Evolutionary conservation across 2,888 invertebrate species (phyloP).

Genomic region (Litoditis marina): DNA sequence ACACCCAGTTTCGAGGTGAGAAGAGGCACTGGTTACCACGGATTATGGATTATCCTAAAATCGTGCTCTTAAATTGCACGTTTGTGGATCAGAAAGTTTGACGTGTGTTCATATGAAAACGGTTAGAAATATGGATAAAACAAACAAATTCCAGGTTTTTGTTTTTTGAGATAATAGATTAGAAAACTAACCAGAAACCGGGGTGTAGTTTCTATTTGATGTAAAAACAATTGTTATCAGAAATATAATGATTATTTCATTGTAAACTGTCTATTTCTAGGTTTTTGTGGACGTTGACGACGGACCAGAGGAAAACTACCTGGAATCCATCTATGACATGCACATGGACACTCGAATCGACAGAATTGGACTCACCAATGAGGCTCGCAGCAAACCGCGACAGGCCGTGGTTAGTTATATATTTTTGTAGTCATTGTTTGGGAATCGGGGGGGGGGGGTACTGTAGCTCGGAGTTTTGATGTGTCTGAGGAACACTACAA

Average conservation of each 20-base stretch:
- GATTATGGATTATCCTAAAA: too few relatives aligned
- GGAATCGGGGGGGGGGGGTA: too few relatives aligned
- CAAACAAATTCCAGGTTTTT: too few relatives aligned
- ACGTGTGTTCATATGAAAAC: too few relatives aligned
- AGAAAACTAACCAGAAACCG: not conserved
- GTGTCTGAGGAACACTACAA: not conserved
- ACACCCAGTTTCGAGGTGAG: too few relatives aligned
- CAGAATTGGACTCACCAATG: not conserved
- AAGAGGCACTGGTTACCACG: too few relatives aligned
- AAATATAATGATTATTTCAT: too few relatives aligned
- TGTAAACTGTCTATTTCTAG: conserved; percentile 12
- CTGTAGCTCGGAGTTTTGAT: not conserved
- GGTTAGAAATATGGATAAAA: too few relatives aligned
- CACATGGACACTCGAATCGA: conserved; percentile 33
- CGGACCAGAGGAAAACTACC: conserved; percentile 28
- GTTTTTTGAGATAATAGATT: not conserved
- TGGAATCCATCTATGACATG: conserved; percentile 41
- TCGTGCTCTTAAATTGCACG: too few relatives aligned
- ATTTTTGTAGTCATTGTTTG: too few relatives aligned
- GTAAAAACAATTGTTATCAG: too few relatives aligned
- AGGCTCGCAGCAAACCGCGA: not conserved
- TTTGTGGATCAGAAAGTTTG: too few relatives aligned
- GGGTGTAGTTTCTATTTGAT: not conserved
- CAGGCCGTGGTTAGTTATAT: not conserved
- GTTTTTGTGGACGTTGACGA: conserved; percentile 29